Percentiles rank a stretch among this genome's conserved stretches.
Evolutionary conservation across 1,140 invertebrate species (phyloP).

Genomic region (Dolichoris vasculosae): DNA sequence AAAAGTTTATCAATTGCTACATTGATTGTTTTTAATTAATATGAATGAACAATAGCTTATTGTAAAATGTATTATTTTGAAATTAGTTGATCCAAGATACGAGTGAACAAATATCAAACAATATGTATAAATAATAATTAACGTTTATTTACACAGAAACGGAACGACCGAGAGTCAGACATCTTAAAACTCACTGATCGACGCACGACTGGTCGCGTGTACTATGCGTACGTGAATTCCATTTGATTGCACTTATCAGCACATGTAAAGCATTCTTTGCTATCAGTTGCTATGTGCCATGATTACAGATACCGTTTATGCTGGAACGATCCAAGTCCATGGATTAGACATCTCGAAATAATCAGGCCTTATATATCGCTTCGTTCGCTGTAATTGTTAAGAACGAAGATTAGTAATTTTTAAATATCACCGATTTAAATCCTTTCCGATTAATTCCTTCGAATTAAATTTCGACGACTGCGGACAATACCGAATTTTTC

Average conservation of each 20-base stretch:
- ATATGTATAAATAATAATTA: too few relatives aligned
- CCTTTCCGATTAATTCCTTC: too few relatives aligned
- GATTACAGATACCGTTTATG: background rate
- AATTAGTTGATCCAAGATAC: too few relatives aligned
- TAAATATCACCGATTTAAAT: too few relatives aligned
- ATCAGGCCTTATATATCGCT: background rate
- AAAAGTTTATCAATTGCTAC: background rate
- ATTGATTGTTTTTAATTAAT: background rate
- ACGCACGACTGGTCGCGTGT: background rate
- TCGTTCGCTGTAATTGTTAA: background rate
- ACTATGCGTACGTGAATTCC: background rate
- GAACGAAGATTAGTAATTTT: too few relatives aligned
- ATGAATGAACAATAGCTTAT: background rate
- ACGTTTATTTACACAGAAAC: too few relatives aligned
- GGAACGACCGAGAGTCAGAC: too few relatives aligned
- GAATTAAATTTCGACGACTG: too few relatives aligned
- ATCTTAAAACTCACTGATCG: too few relatives aligned
- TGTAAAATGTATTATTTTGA: too few relatives aligned
- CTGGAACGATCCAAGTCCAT: background rate
- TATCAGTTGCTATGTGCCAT: background rate
- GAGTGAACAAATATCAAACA: too few relatives aligned
- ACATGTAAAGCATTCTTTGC: background rate
- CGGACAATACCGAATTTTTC: too few relatives aligned
- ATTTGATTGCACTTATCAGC: background rate
- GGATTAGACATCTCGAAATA: background rate